A percentile compares a stretch with the other conserved stretches of the same genome.
phyloP scores from a whole-genome alignment of 2,888 invertebrate genomes.

The Drosophila subquinaria region DNA sequence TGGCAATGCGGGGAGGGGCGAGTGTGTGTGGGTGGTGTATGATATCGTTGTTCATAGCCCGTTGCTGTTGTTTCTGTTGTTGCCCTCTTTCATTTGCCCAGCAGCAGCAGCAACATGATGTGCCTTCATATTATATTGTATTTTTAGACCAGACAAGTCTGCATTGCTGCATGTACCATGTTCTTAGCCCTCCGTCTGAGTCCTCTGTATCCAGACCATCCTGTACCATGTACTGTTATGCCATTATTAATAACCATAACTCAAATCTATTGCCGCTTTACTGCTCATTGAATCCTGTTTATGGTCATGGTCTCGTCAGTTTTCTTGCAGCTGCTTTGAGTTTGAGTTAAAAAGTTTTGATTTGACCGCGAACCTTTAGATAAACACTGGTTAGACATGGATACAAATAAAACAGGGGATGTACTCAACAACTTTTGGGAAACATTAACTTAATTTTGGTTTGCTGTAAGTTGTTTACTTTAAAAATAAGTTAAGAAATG shows the following conservation, averaged over 20 bases:
- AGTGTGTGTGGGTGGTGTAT: slow-evolving; percentile 28
- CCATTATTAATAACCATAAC: slow-evolving; percentile 83
- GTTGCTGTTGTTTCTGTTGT: slow-evolving; percentile 17
- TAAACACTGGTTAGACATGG: slow-evolving; percentile 25
- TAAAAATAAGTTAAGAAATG: neutral
- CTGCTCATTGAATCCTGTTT: slow-evolving; percentile 77
- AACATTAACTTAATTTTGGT: neutral
- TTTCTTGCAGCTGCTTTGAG: slow-evolving; percentile 19
- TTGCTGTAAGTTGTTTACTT: slow-evolving; percentile 6
- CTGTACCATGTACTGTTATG: slow-evolving; percentile 22
- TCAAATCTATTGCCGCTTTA: slow-evolving; percentile 81
- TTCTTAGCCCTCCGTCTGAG: slow-evolving; percentile 9
- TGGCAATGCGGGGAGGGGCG: slow-evolving; percentile 14
- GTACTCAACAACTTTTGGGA: neutral
- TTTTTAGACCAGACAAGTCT: slow-evolving; percentile 72
- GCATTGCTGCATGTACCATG: slow-evolving; percentile 69
- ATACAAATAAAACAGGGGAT: neutral
- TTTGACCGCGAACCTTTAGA: slow-evolving; percentile 40
- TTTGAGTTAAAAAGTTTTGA: slow-evolving; percentile 48
- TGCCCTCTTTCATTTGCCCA: slow-evolving; percentile 54
- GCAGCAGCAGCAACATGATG: slow-evolving; percentile 36
- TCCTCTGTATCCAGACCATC: slow-evolving; percentile 23
- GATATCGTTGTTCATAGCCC: slow-evolving; percentile 60
- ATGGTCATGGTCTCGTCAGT: slow-evolving; percentile 56
- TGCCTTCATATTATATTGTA: slow-evolving; percentile 69